Percentiles rank a stretch among this genome's conserved stretches.
phyloP scores from a whole-genome alignment of 1,140 invertebrate genomes.

The Brachionus angularis region DNA sequence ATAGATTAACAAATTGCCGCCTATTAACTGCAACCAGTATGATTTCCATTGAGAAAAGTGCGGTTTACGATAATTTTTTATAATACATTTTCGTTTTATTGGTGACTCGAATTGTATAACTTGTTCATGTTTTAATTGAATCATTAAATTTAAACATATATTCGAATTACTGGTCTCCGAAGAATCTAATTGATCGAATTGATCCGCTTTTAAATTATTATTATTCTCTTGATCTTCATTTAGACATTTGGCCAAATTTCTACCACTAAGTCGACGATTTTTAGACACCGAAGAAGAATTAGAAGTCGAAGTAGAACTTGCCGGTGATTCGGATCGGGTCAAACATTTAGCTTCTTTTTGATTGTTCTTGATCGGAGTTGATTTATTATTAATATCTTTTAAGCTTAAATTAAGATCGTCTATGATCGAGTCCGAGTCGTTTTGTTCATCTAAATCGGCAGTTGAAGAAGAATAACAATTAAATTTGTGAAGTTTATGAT shows the following conservation, averaged over 20 bases:
- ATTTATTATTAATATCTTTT: too few relatives aligned
- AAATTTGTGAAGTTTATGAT: constrained; percentile 34
- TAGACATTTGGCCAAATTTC: too few relatives aligned
- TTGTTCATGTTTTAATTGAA: neutral
- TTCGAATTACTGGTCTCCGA: neutral
- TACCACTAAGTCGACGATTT: too few relatives aligned
- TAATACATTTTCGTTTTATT: constrained; percentile 21
- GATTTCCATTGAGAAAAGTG: constrained; percentile 36
- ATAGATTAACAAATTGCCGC: constrained; percentile 30
- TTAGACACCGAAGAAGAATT: too few relatives aligned
- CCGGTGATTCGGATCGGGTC: neutral
- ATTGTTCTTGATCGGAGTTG: constrained; percentile 10
- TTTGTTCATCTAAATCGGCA: constrained; percentile 10
- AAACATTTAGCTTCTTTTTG: neutral
- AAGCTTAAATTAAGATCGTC: neutral
- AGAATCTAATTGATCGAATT: neutral
- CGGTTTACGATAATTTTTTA: constrained; percentile 37
- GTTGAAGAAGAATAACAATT: constrained; percentile 30
- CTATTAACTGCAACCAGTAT: constrained; percentile 34
- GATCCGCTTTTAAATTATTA: too few relatives aligned
- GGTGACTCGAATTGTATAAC: constrained; percentile 13
- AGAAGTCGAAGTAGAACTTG: too few relatives aligned
- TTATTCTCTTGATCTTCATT: too few relatives aligned
- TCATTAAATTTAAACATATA: neutral
- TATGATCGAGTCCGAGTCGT: neutral